Percentiles rank a stretch among this genome's conserved stretches.
These are phyloP conservation scores for Rhea americana DNA, from an alignment of 2,113 vertebrate genomes.

Conservation along the genomic window DNA sequence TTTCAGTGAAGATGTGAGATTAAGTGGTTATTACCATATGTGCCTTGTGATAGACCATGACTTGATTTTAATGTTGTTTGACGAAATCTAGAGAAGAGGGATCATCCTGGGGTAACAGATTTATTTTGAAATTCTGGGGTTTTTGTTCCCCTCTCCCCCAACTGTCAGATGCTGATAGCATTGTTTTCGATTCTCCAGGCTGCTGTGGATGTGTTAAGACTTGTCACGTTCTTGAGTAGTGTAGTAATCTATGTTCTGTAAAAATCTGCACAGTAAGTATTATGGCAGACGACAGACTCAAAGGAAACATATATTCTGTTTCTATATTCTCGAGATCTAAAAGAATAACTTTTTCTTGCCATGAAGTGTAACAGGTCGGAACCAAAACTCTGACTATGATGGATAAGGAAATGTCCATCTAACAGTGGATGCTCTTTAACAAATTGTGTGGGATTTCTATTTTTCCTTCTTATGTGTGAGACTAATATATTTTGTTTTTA, in stretches of 20 bases:
- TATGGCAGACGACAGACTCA: not conserved
- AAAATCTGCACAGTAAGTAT: not conserved
- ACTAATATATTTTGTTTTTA: not conserved
- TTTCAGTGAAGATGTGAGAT: not conserved
- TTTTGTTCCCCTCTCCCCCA: not conserved
- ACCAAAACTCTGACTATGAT: not conserved
- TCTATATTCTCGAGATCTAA: not conserved
- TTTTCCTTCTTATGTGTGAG: not conserved
- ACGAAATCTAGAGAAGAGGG: not conserved
- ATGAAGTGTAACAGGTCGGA: not conserved
- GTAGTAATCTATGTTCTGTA: not conserved
- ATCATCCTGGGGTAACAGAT: not conserved
- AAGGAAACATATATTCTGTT: not conserved
- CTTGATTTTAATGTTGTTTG: not conserved
- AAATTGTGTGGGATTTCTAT: not conserved
- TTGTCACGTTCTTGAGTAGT: not conserved
- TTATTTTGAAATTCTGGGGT: not conserved
- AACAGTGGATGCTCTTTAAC: not conserved
- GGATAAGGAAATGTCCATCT: not conserved
- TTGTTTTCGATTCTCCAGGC: not conserved
- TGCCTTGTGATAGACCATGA: not conserved
- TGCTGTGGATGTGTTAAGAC: not conserved
- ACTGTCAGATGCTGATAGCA: not conserved
- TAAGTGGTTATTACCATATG: not conserved
- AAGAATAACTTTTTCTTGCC: not conserved